Conservation (phyloP, 2,113 vertebrate genomes). For the Callorhinus ursinus region DNA sequence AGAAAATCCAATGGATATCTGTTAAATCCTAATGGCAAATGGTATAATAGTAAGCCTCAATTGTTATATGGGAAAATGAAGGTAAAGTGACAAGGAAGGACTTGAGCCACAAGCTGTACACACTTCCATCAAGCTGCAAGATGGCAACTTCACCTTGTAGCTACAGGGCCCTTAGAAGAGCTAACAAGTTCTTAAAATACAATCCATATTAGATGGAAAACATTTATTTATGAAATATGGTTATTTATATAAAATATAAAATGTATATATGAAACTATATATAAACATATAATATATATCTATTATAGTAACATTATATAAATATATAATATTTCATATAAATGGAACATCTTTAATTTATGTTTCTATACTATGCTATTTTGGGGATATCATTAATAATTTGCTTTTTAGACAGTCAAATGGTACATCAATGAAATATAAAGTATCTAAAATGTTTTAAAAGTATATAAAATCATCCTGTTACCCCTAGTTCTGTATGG, state of each 20-base stretch:
- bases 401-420: background rate
- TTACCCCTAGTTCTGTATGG: background rate
- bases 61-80: background rate
- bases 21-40: background rate
- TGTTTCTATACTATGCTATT: background rate
- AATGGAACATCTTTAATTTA: background rate
- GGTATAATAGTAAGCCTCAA: background rate
- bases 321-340: background rate
- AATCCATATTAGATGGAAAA: background rate
- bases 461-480: background rate
- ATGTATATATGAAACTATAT: background rate
- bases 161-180: background rate
- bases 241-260: background rate
- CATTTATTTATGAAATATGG: background rate
- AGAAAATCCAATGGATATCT: background rate
- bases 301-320: background rate
- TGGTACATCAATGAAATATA: background rate
- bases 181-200: background rate
- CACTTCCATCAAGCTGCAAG: background rate
- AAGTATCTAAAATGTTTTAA: background rate
- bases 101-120: background rate
- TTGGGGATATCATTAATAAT: background rate
- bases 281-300: background rate
- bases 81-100: background rate
- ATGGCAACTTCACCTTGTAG: background rate